Evolutionary conservation across 2,888 invertebrate genomes (phyloP).

Genomic region (Parapristionchus giblindavisi): DNA sequence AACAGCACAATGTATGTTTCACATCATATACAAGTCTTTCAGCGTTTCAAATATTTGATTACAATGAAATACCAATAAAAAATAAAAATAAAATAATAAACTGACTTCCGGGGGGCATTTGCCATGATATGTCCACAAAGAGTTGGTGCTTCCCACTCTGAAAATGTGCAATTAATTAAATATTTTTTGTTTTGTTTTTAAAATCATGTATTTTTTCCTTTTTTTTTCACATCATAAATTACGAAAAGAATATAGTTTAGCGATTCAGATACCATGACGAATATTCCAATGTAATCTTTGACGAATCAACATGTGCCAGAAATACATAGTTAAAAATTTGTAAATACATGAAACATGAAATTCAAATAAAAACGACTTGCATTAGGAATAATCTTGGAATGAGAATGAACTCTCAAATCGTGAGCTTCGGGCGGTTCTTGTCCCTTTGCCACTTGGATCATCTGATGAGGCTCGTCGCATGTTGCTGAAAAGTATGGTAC

Average conservation of each 20-base stretch:
- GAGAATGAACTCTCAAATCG: slow-evolving; percentile 63
- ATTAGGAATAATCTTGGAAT: slow-evolving; percentile 47
- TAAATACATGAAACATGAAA: too few relatives aligned
- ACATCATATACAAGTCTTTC: too few relatives aligned
- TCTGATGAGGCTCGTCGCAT: slow-evolving; percentile 11
- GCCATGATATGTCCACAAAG: slow-evolving; percentile 68
- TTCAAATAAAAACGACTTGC: neutral
- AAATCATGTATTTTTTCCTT: neutral
- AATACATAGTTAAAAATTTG: too few relatives aligned
- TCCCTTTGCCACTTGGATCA: slow-evolving; percentile 40
- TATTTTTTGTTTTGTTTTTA: neutral
- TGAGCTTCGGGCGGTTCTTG: slow-evolving; percentile 60
- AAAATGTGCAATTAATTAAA: neutral
- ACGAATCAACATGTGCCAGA: too few relatives aligned
- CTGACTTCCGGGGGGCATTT: slow-evolving; percentile 64
- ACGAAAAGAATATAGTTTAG: too few relatives aligned
- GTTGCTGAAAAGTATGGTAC: slow-evolving; percentile 15
- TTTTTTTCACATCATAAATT: too few relatives aligned
- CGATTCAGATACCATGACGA: too few relatives aligned
- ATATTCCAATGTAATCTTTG: too few relatives aligned
- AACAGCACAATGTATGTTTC: too few relatives aligned
- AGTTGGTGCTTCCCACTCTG: slow-evolving; percentile 54
- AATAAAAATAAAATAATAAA: slow-evolving; percentile 1
- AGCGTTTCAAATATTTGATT: too few relatives aligned
- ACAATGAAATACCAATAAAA: too few relatives aligned